These are phyloP conservation scores for Sarcophilus harrisii DNA, from an alignment of 2,797 vertebrate species.

Conservation along the genomic window DNA sequence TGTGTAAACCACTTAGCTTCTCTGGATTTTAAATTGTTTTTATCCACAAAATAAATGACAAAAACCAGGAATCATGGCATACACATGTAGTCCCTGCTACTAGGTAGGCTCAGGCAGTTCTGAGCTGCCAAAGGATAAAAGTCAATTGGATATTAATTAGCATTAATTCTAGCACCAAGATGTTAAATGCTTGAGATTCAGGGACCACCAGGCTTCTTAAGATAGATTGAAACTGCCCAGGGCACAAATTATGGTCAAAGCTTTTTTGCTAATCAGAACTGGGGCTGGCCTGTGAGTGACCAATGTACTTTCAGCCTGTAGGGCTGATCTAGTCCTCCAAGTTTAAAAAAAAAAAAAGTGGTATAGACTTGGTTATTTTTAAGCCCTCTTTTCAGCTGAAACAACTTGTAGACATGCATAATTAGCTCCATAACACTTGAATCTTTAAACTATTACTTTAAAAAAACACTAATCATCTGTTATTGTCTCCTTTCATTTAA, in stretches of 20 bases:
- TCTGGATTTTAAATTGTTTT: conserved; percentile 33
- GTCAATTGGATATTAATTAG: background rate
- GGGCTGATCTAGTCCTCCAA: background rate
- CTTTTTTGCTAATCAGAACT: background rate
- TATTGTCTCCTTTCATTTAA: background rate
- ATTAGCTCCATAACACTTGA: background rate
- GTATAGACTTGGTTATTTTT: background rate
- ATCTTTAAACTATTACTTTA: conserved; percentile 46
- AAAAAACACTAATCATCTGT: background rate
- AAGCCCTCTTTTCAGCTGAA: background rate
- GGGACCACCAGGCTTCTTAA: background rate
- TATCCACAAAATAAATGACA: background rate
- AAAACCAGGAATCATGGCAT: background rate
- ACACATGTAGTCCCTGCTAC: background rate
- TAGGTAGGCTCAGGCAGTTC: background rate
- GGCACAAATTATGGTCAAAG: background rate
- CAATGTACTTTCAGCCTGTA: background rate
- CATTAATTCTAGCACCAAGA: background rate
- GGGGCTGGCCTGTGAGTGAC: background rate
- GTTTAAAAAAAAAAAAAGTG: background rate
- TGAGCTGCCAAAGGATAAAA: background rate
- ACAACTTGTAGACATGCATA: background rate
- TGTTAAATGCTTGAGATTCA: background rate
- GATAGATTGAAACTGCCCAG: background rate
- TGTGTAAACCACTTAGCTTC: background rate